Evolutionary conservation across 2,113 vertebrate genomes (phyloP).

Genomic region (Phyllostomus discolor): DNA sequence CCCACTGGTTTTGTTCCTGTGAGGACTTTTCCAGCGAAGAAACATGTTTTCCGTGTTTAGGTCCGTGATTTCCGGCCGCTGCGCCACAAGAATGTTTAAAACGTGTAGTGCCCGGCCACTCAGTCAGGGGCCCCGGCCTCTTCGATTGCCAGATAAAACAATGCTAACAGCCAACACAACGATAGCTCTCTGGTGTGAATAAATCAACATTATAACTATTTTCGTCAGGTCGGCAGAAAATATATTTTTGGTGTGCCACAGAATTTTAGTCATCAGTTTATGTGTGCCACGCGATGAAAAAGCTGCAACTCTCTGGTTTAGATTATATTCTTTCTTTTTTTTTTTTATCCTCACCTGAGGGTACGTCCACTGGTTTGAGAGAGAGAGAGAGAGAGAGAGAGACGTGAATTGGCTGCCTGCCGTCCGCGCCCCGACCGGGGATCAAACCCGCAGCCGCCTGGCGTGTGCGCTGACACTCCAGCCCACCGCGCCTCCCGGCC

Average conservation of each 20-base stretch:
- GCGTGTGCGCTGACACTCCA: too few species aligned
- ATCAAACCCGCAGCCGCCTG: too few species aligned
- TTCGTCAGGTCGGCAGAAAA: not conserved
- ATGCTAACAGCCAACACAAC: not conserved
- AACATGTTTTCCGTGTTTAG: not conserved
- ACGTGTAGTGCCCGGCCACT: fast-evolving
- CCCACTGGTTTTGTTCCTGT: fast-evolving
- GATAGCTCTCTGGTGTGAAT: not conserved
- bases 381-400: too few species aligned
- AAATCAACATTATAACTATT: not conserved
- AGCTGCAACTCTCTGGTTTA: not conserved
- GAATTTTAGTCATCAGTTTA: not conserved
- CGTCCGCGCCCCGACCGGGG: too few species aligned
- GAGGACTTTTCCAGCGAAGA: fast-evolving
- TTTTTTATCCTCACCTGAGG: too few species aligned
- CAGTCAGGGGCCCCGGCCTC: not conserved
- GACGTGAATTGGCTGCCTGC: too few species aligned
- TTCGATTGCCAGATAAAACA: not conserved
- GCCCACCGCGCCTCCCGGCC: fast-evolving
- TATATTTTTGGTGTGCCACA: not conserved
- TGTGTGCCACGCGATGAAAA: not conserved
- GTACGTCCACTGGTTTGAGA: too few species aligned
- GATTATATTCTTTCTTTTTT: too few species aligned
- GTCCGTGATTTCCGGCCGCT: not conserved
- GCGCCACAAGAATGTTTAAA: not conserved